phyloP scores from a whole-genome alignment of 2,797 vertebrate genomes.

The Centroberyx gerrardi region DNA sequence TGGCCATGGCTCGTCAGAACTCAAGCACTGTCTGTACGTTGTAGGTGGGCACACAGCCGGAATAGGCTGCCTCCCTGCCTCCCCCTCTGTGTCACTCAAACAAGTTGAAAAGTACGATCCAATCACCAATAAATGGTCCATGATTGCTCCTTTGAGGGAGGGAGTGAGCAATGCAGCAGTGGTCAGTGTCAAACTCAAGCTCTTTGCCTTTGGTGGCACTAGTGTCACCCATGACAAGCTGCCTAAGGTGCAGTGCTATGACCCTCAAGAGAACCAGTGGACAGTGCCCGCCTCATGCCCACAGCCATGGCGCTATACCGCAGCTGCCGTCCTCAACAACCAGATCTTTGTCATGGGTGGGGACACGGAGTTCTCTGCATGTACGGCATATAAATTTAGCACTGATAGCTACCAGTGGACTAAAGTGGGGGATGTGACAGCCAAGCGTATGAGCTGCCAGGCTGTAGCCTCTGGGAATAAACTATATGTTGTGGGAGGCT shows the following conservation, averaged over 20 bases:
- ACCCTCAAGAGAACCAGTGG: constrained; percentile 92
- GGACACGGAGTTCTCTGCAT: constrained; percentile 92
- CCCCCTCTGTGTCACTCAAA: constrained; percentile 92
- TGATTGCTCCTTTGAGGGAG: constrained; percentile 92
- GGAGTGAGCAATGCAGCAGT: constrained; percentile 93
- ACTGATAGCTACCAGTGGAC: constrained; percentile 94
- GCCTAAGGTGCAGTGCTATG: constrained; percentile 93
- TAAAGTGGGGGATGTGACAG: constrained; percentile 93
- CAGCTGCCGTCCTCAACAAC: constrained; percentile 91
- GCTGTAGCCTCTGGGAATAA: constrained; percentile 94
- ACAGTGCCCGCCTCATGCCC: constrained; percentile 92
- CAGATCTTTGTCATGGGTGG: constrained; percentile 95
- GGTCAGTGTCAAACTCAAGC: constrained; percentile 92
- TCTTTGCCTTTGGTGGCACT: constrained; percentile 93
- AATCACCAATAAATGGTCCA: constrained; percentile 91
- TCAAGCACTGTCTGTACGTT: constrained; percentile 92
- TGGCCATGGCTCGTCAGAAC: constrained; percentile 91
- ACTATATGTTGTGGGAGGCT: constrained; percentile 92
- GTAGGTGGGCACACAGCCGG: constrained; percentile 92
- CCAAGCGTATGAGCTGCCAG: constrained; percentile 93
- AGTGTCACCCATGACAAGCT: constrained; percentile 93
- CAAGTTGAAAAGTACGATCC: constrained; percentile 94
- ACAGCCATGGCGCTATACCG: constrained; percentile 94
- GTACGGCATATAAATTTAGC: constrained; percentile 93
- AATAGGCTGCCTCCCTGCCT: constrained; percentile 91